Base-by-base conservation (phyloP, 2,888 invertebrate genomes). In the Belgica antarctica region DNA sequence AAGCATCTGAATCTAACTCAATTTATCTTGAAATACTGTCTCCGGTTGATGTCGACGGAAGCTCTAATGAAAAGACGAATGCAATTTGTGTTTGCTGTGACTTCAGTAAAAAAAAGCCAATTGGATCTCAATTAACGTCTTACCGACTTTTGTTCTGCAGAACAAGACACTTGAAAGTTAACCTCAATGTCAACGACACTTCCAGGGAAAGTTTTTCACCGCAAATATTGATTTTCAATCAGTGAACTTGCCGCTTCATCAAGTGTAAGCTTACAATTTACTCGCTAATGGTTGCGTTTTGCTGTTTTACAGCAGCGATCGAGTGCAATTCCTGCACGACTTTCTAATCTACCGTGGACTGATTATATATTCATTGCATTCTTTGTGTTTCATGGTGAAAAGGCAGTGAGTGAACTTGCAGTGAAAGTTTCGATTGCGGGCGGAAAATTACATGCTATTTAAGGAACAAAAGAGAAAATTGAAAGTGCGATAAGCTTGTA, bases 241-340 rank as follows among this genome's bases (percentile, higher is more conserved):
- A 52, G 2, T 52, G 12, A 52, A 4, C 17, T 52, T n/a, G 7
- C 5, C 17, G 52, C 22, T 8, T 15, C 17, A 17, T 52, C 17
- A 52, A 52, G 52, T 52, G 52, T 22, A 52, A 52, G 22, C 19
- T 15, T n/a, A 15, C 22, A 52, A 52, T 52, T 52, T 52, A n/a
- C 41, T 41, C 41, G 41, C 41, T 7, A 34, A 34, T 12, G 7
- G 7, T 34, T 34, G 2, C 41, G 10, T 41, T n/a, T 41, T 10
- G n/a, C 10, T 41, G 10, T 41, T n/a, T 41, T 10, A 10, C 10
- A n/a, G 41, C 41, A n/a, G n/a, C n/a, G 15, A 41, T n/a, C n/a
- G n/a, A 10, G 41, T 41, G 41, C 41, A 41, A 15, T 41, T 41
- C 41, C 31, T 4, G 5, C 15, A 5, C 12, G n/a, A n/a, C n/a